These are phyloP conservation scores for Nebria salina DNA, from an alignment of 2,888 invertebrate genomes.

Conservation along the genomic window DNA sequence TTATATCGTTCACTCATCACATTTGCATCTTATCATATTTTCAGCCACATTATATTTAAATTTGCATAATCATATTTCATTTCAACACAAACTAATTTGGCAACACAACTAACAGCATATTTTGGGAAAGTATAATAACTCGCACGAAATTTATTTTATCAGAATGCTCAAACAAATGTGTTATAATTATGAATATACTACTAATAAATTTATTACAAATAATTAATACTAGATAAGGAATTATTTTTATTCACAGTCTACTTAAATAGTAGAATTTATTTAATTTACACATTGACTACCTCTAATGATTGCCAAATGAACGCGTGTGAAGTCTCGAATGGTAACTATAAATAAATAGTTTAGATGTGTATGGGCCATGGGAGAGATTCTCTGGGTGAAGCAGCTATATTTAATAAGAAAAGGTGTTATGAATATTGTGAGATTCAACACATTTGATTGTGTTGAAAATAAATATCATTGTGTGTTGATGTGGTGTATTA, in stretches of 20 bases:
- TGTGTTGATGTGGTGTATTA: slow-evolving; percentile 4
- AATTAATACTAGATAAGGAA: too few relatives aligned
- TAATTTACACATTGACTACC: too few relatives aligned
- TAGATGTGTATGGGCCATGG: too few relatives aligned
- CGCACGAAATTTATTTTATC: background rate
- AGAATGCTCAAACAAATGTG: background rate
- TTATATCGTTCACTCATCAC: slow-evolving; percentile 20
- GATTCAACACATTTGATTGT: background rate
- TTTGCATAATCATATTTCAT: background rate
- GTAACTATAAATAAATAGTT: too few relatives aligned
- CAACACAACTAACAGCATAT: background rate
- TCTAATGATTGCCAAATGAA: too few relatives aligned
- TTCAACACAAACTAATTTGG: background rate
- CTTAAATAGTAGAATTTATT: too few relatives aligned
- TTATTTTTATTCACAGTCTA: too few relatives aligned
- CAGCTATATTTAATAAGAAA: background rate
- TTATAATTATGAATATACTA: background rate
- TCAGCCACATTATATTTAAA: background rate
- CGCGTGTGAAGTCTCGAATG: too few relatives aligned
- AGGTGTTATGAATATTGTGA: background rate
- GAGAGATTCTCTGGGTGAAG: background rate
- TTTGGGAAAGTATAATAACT: background rate
- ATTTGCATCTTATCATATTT: slow-evolving; percentile 30
- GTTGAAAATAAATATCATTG: background rate
- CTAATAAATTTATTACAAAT: too few relatives aligned